phyloP scores from a whole-genome alignment of 1,140 invertebrate genomes.

The Phocides pigmalion region DNA sequence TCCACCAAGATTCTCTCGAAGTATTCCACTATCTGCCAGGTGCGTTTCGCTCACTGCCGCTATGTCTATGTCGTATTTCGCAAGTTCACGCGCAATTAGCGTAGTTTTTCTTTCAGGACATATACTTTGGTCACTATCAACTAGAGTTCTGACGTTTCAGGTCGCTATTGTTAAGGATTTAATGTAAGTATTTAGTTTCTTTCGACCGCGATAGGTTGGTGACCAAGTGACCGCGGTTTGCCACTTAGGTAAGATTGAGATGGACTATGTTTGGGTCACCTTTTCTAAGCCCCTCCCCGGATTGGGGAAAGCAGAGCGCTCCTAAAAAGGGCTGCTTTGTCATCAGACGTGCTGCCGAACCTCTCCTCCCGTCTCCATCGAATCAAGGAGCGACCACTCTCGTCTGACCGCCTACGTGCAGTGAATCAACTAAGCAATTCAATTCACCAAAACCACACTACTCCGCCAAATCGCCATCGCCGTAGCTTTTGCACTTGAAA shows the following conservation, averaged over 20 bases:
- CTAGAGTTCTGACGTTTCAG: constrained; percentile 40
- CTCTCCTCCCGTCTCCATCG: background rate
- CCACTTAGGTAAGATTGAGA: constrained; percentile 20
- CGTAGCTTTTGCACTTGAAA: background rate
- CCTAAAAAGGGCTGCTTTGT: constrained; percentile 39
- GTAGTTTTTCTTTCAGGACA: constrained; percentile 43
- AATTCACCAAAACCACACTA: background rate
- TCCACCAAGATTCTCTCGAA: too few species aligned
- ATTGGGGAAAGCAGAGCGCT: constrained; percentile 43
- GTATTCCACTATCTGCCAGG: too few species aligned
- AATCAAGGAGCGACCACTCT: background rate
- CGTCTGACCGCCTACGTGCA: constrained; percentile 3
- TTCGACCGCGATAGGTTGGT: constrained; percentile 27
- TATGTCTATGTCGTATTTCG: constrained; percentile 39
- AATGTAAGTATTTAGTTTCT: background rate
- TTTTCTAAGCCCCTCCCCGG: constrained; percentile 46
- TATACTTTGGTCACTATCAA: constrained; percentile 29
- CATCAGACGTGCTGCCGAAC: constrained; percentile 11
- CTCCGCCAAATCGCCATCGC: background rate
- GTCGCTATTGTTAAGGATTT: constrained; percentile 6
- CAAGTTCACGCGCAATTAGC: constrained; percentile 39
- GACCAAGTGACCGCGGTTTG: constrained; percentile 37
- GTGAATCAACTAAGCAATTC: background rate
- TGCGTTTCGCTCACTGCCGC: constrained; percentile 36
- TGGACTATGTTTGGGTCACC: constrained; percentile 43